phyloP scores from a whole-genome alignment of 2,888 invertebrate species.

The Drosophila rellima region DNA sequence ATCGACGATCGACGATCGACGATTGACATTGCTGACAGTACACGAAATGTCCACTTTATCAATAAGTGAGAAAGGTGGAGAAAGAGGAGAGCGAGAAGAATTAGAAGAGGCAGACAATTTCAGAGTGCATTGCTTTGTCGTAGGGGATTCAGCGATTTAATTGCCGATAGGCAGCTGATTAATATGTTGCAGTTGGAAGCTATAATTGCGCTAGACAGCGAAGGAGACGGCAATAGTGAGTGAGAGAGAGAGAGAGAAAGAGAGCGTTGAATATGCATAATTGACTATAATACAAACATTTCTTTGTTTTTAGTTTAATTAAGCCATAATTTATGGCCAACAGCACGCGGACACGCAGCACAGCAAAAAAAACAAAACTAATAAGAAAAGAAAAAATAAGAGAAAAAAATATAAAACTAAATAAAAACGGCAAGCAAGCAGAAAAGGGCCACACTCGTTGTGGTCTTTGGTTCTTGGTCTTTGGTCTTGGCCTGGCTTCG shows the following conservation, averaged over 20 bases:
- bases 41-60: slow-evolving; percentile 37
- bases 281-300: slow-evolving; percentile 48
- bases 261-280: slow-evolving; percentile 18
- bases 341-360: slow-evolving; percentile 76
- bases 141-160: slow-evolving; percentile 37
- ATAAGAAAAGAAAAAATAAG: too few relatives aligned
- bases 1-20: slow-evolving; percentile 12
- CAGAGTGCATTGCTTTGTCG: slow-evolving; percentile 55
- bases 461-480: not conserved
- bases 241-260: not conserved
- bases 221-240: not conserved
- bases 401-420: too few relatives aligned
- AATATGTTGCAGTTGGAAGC: slow-evolving; percentile 57
- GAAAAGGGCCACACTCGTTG: slow-evolving; percentile 69
- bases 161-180: slow-evolving; percentile 66
- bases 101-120: slow-evolving; percentile 5
- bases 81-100: not conserved
- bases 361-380: slow-evolving; percentile 24
- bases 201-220: slow-evolving; percentile 43
- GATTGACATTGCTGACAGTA: slow-evolving; percentile 39
- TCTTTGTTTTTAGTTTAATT: slow-evolving; percentile 72
- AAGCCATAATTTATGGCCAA: slow-evolving; percentile 79
- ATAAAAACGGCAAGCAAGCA: not conserved
- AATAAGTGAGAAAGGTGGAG: not conserved
- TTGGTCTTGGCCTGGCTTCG: slow-evolving; percentile 16